Base-by-base conservation (phyloP, 2,113 vertebrate genomes). In the Poecile atricapillus region DNA sequence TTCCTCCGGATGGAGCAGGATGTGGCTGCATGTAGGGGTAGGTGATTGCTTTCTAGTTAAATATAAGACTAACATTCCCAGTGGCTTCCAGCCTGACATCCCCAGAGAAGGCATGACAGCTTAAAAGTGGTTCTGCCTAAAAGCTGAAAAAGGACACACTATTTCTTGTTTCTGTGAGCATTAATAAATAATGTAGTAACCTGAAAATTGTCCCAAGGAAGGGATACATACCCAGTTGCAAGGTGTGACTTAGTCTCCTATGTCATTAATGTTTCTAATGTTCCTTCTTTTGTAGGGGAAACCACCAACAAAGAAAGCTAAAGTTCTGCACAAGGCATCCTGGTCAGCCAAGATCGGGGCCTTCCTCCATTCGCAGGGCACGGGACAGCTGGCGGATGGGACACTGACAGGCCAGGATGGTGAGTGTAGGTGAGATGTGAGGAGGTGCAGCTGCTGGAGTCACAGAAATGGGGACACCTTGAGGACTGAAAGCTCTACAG, bases 251-350 rank as follows among this genome's bases (percentile, higher is more conserved):
- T 78, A 24, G n/a, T 87, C 17, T 93, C 4, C 67, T 46, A 33
- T 68, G 43, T 55, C 21, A 2, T 21, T 47, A 5, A 30, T 11
- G 10, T 62, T 78, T 55, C 28, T 79, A 24, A n/a, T 9, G 2
- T 55, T 11, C 9, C 71, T 83, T 83, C 37, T 85, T 94, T 89
- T 58, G 31, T 24, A 98, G 99, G 99, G 99, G n/a, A 99, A 97
- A 44, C 98, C 98, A 10, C 98, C 98, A 7, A 97, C 98, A 0
- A 99, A 98, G 96, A 99, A 99, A 89, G 98, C 98, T 62, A 98
- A 98, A 41, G 98, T 99, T 64, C 95, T 99, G 43, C 98, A 98
- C 84, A 99, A 99, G 78, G 97, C 98, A 16, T 98, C 97, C 59
- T 98, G 98, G 98, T 98, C 98, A 1, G 97, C 98, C 62, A 98